Evolutionary conservation across 2,888 invertebrate genomes (phyloP).

Genomic region (Agonopterix alstromeriana): DNA sequence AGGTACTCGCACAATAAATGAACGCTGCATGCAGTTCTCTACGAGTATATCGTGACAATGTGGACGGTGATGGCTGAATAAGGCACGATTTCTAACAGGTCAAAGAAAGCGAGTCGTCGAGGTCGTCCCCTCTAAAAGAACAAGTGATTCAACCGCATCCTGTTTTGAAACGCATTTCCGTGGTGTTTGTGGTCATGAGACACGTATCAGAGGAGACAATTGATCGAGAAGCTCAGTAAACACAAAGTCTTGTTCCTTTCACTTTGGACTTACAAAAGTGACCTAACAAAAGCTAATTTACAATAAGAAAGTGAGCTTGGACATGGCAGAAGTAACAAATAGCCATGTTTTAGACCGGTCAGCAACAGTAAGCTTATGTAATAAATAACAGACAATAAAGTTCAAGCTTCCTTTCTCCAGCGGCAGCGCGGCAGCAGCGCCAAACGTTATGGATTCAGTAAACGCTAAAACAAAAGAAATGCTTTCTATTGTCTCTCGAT

Average conservation of each 20-base stretch:
- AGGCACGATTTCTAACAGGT: slow-evolving; percentile 52
- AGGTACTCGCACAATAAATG: neutral
- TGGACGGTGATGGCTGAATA: slow-evolving; percentile 30
- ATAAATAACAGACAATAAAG: slow-evolving; percentile 35
- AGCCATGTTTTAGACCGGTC: slow-evolving; percentile 29
- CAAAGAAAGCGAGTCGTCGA: slow-evolving; percentile 52
- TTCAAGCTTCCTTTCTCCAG: slow-evolving; percentile 14
- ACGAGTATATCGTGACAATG: slow-evolving; percentile 25
- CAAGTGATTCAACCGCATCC: slow-evolving; percentile 39
- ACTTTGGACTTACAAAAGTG: slow-evolving; percentile 25
- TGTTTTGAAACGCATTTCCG: slow-evolving; percentile 18
- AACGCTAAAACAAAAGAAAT: neutral
- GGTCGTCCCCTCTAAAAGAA: slow-evolving; percentile 31
- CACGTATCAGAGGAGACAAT: slow-evolving; percentile 16
- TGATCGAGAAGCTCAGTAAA: slow-evolving; percentile 20
- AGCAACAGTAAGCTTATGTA: slow-evolving; percentile 39
- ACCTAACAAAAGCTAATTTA: slow-evolving; percentile 42
- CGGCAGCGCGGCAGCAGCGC: neutral
- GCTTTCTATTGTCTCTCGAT: too few species aligned
- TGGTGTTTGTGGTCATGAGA: slow-evolving; percentile 19
- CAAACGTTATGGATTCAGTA: slow-evolving; percentile 1
- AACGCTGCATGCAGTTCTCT: neutral
- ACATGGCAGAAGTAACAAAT: slow-evolving; percentile 31
- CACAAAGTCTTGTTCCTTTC: slow-evolving; percentile 31
- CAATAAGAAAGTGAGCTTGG: slow-evolving; percentile 39